Evolutionary conservation across 2,888 invertebrate genomes (phyloP), one percentile per base, ranked within the genome.

Genomic region (Allacma fusca): DNA sequence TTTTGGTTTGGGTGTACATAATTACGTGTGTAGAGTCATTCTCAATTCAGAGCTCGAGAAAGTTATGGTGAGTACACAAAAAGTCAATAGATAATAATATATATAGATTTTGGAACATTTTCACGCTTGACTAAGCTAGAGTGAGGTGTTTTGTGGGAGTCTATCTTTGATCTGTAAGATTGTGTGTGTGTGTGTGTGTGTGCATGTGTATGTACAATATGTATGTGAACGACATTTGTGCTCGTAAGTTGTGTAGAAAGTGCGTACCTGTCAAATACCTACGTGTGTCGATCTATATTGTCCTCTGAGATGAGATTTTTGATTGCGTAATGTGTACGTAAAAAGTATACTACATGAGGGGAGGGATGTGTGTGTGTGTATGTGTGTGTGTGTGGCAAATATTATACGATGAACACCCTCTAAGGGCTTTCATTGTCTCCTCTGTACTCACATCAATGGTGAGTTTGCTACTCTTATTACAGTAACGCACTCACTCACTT

Each of bases 231-330:
- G 16, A 4, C 21, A 57, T 70, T 50, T 29, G 57, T 71, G 71
- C 44, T 24, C 24, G 57, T 71, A 23, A 29, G 19, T 50, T 70
- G 70, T 71, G 71, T 57, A 28, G 50, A 71, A 70, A 50, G 71
- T 71, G 71, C 71, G 57, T 71, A 44, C 57, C 24, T 71, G 50
- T 71, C 21, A 71, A 71, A 28, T 71, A 71, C 19, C 57, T 71
- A 71, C 71, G 71, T 71, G 71, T 71, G 71, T 28, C 71, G 57
- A 71, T 71, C 50, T 71, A 24, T 16, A 19, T 50, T 26, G 68
- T 62, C 24, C 62, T 62, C 23, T 62, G n/a, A 34, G 34, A 34
- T 34, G 62, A 62, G 62, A 23, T 62, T 62, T 62, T 62, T 24
- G 62, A 24, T 62, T 62, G 62, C 62, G 62, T 62, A 62, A 62